These are phyloP conservation scores for Uria lomvia DNA, from an alignment of 2,113 vertebrate species.

Conservation along the genomic window DNA sequence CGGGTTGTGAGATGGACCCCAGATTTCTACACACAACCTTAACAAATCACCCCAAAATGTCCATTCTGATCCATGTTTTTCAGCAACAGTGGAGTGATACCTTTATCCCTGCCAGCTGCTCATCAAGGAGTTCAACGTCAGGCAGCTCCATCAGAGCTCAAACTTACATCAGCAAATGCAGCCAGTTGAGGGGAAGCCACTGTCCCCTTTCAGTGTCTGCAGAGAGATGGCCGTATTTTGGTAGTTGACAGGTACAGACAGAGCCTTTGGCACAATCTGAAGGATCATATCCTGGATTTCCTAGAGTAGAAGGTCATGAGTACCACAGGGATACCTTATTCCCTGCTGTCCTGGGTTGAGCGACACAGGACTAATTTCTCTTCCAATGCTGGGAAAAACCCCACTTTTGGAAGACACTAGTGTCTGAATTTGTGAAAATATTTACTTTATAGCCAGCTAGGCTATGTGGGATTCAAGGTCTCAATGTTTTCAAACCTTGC, in stretches of 20 bases:
- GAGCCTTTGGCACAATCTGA: background rate
- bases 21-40: background rate
- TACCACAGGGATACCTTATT: background rate
- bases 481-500: too few relatives aligned
- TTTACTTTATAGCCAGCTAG: too few relatives aligned
- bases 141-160: background rate
- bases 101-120: background rate
- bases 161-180: background rate
- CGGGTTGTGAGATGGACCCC: background rate
- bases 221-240: fast-evolving
- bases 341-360: too few relatives aligned
- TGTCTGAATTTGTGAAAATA: too few relatives aligned
- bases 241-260: background rate
- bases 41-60: background rate
- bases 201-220: background rate
- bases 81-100: background rate
- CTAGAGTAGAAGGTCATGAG: background rate
- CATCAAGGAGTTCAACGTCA: background rate
- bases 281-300: background rate
- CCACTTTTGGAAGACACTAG: too few relatives aligned
- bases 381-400: too few relatives aligned
- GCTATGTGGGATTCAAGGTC: too few relatives aligned
- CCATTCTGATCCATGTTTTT: background rate
- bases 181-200: background rate
- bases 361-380: too few relatives aligned